These are phyloP conservation scores for Troilus luridus DNA, from an alignment of 2,888 invertebrate species.

Conservation along the genomic window DNA sequence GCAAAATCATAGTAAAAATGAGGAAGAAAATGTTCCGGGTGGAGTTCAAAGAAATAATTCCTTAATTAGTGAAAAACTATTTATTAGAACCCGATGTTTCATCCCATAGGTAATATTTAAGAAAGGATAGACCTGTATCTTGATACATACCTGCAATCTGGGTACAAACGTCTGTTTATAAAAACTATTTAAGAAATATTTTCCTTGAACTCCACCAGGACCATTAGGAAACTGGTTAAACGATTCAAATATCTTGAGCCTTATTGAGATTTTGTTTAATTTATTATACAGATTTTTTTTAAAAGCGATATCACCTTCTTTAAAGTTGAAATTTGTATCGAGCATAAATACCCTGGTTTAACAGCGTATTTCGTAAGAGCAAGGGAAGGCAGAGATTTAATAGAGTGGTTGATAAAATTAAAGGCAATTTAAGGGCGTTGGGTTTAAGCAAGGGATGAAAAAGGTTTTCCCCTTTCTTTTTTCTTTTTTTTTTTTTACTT, in stretches of 20 bases:
- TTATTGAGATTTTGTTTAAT: not conserved
- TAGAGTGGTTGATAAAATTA: slow-evolving; percentile 43
- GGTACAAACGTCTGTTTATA: too few species aligned
- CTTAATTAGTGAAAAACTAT: too few species aligned
- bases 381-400: not conserved
- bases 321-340: not conserved
- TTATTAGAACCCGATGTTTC: too few species aligned
- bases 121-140: too few species aligned
- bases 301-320: not conserved
- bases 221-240: not conserved
- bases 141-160: too few species aligned
- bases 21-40: too few species aligned
- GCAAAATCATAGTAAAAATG: too few species aligned
- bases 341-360: not conserved
- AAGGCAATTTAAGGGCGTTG: slow-evolving; percentile 43
- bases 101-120: too few species aligned
- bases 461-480: not conserved
- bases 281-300: not conserved
- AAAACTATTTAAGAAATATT: too few species aligned
- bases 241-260: not conserved
- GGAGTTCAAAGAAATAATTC: too few species aligned
- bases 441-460: slow-evolving; percentile 26
- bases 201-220: too few species aligned
- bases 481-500: not conserved
- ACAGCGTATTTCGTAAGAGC: not conserved